A percentile compares a stretch with the other conserved stretches of the same genome.
phyloP scores from a whole-genome alignment of 2,113 vertebrate genomes.

The Lipotes vexillifer region DNA sequence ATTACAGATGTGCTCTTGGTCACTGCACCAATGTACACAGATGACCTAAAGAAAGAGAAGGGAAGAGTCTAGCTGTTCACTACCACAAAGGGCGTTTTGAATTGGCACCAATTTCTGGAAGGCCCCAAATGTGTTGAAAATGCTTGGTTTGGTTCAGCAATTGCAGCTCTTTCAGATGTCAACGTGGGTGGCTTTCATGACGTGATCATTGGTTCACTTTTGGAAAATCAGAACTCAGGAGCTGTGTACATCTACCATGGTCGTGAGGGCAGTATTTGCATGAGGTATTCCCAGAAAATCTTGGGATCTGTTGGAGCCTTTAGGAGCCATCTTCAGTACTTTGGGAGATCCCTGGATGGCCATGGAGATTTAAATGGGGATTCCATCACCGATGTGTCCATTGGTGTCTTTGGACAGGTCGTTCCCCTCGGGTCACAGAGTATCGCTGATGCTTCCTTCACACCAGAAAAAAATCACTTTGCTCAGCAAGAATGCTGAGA shows the following conservation, averaged over 20 bases:
- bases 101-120: conserved; percentile 80
- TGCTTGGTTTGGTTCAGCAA: conserved; percentile 87
- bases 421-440: conserved; percentile 91
- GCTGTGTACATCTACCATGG: conserved; percentile 93
- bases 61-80: conserved; percentile 91
- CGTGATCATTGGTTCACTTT: conserved; percentile 88
- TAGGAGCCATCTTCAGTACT: conserved; percentile 83
- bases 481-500: conserved; percentile 85
- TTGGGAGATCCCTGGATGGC: conserved; percentile 91
- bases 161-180: conserved; percentile 84
- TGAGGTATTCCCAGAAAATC: conserved; percentile 92
- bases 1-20: conserved; percentile 91
- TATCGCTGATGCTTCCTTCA: conserved; percentile 86
- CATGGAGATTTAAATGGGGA: conserved; percentile 88
- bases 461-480: conserved; percentile 88
- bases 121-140: conserved; percentile 85
- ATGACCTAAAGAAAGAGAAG: conserved; percentile 88
- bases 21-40: conserved; percentile 93
- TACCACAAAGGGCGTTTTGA: conserved; percentile 88
- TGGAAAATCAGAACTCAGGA: conserved; percentile 87
- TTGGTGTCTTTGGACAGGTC: conserved; percentile 90
- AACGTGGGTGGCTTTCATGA: conserved; percentile 90
- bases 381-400: conserved; percentile 86
- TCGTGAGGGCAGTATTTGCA: conserved; percentile 82
- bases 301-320: conserved; percentile 83